Base-by-base conservation (phyloP, 2,113 vertebrate species). In the Callionymus lyra region DNA sequence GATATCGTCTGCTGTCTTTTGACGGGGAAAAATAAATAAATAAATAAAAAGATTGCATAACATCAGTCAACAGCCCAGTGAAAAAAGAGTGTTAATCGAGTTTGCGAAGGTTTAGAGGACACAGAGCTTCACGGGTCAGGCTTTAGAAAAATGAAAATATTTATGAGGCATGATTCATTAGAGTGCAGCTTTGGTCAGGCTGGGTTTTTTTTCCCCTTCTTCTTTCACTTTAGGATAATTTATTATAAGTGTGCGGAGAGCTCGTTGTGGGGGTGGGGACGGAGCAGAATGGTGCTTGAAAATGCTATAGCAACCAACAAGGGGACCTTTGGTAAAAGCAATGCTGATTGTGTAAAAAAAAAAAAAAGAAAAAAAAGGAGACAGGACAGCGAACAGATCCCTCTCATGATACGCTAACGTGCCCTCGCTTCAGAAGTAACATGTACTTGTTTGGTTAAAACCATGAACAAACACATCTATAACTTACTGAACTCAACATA, bases 241-340 rank as follows among this genome's bases (percentile, higher is more conserved):
- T 93, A 97, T 94, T 90, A 93, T 87, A 89, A 94, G 92, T 90
- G 92, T 86, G 86, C 85, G 86, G 87, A 89, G 89, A 74, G 76
- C 68, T 76, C 70, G 43, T 41, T 68, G 74, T 80, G 81, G 78
- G 81, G 76, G 81, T 59, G 65, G 78, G 81, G 80, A 76, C 59
- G 74, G 41, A 50, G 62, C 63, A 74, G 72, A 79, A 76, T 76
- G 90, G 90, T 94, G 88, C 91, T 94, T 92, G 90, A 97, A 89
- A 93, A 92, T 90, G 88, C 92, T 94, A 94, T 97, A 94, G 93
- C 90, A 97, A 94, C 92, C 91, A 84, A 80, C 87, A 72, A 73
- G 79, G 77, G 72, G 73, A 69, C 66, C 73, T 73, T 73, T 72
- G 70, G 76, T 72, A 72, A 80, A 81, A 82, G 73, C 76, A 60